Conservation (phyloP, 1,140 invertebrate genomes). For the Caligus rogercresseyi region DNA sequence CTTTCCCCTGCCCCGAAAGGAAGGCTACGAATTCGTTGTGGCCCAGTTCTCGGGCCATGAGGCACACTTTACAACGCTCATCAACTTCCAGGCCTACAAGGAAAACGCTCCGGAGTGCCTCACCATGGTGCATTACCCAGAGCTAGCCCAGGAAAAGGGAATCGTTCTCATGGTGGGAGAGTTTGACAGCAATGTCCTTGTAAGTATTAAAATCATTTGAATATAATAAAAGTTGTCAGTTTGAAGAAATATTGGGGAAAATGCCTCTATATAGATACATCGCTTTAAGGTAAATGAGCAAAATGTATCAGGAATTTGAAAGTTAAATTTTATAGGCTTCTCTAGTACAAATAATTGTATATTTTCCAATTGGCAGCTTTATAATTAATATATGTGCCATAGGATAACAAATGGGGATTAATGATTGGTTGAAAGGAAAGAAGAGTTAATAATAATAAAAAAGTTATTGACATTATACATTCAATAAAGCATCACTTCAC, state of each 20-base stretch:
- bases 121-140: conserved; percentile 59
- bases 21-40: conserved; percentile 76
- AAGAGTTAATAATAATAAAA: too few species aligned
- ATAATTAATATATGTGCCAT: too few species aligned
- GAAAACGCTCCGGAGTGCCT: conserved; percentile 81
- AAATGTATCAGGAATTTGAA: not conserved
- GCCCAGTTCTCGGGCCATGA: conserved; percentile 51
- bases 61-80: conserved; percentile 66
- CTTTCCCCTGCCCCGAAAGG: conserved; percentile 54
- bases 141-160: conserved; percentile 52
- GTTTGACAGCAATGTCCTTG: conserved; percentile 31
- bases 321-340: not conserved
- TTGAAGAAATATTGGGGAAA: not conserved
- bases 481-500: too few species aligned
- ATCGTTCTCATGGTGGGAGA: conserved; percentile 71
- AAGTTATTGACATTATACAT: too few species aligned
- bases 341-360: too few species aligned
- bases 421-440: too few species aligned
- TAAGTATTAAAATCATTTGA: too few species aligned
- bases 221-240: not conserved
- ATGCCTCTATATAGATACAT: not conserved
- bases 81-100: conserved; percentile 69
- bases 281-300: not conserved
- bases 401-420: too few species aligned
- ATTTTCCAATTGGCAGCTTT: too few species aligned